Conservation (phyloP, 2,797 vertebrate genomes). For the Chloroceryle amazona region DNA sequence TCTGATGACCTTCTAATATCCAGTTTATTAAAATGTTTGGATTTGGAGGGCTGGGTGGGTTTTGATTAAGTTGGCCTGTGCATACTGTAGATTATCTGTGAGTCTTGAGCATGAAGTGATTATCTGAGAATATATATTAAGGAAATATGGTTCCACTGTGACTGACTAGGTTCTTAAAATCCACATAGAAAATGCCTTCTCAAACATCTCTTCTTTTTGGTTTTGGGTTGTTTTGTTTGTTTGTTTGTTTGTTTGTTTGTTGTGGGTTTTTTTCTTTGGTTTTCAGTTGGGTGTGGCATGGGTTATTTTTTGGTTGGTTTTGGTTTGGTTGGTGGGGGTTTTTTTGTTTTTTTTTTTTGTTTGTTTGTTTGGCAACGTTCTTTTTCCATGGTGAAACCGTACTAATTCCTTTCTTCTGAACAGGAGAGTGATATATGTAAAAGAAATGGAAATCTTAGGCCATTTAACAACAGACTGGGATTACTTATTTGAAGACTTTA, state of each 20-base stretch:
- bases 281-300: no score
- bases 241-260: neutral
- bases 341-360: neutral
- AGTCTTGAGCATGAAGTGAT: neutral
- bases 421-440: conserved; percentile 92
- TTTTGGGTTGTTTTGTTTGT: no score
- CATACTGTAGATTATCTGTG: rapidly evolving
- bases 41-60: neutral
- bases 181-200: neutral
- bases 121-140: neutral
- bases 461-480: conserved; percentile 93
- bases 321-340: no score
- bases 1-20: neutral
- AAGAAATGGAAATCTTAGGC: conserved; percentile 92
- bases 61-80: neutral
- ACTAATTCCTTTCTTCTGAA: neutral
- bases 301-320: no score
- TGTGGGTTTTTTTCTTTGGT: neutral
- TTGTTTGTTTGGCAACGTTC: neutral
- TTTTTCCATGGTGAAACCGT: neutral
- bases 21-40: neutral
- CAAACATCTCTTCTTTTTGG: neutral
- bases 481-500: conserved; percentile 89
- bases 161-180: neutral
- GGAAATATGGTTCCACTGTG: neutral